Evolutionary conservation across 2,888 invertebrate genomes (phyloP).

Genomic region (Papilio protenor): DNA sequence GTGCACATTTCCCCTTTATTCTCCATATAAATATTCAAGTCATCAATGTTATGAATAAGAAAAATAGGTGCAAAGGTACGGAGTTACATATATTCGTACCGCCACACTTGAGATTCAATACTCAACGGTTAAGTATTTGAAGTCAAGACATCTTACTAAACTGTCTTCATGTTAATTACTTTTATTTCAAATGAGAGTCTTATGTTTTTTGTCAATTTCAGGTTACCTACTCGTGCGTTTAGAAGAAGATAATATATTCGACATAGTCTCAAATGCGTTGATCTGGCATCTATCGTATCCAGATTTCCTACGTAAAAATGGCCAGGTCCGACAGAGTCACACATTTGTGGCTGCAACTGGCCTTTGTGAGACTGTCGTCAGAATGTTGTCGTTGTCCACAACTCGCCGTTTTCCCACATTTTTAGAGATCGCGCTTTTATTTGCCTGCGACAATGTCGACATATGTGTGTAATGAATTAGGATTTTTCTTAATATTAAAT

Average conservation of each 20-base stretch:
- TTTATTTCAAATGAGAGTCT: not conserved
- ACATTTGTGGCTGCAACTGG: constrained; percentile 58
- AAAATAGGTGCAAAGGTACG: not conserved
- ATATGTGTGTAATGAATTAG: constrained; percentile 61
- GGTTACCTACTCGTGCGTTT: constrained; percentile 67
- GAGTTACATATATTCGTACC: too few species aligned
- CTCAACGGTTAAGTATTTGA: too few species aligned
- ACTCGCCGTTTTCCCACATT: constrained; percentile 61
- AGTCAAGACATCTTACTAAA: too few species aligned
- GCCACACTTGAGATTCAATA: too few species aligned
- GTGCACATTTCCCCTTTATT: not conserved
- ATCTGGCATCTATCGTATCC: constrained; percentile 66
- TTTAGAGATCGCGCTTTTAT: constrained; percentile 60
- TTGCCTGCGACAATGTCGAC: constrained; percentile 62
- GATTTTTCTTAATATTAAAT: constrained; percentile 7
- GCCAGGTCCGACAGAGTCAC: constrained; percentile 50
- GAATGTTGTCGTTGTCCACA: constrained; percentile 65
- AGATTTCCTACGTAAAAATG: constrained; percentile 52
- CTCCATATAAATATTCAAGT: not conserved
- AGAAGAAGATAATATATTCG: constrained; percentile 64
- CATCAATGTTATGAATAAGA: not conserved
- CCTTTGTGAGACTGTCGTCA: constrained; percentile 56
- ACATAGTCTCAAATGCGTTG: constrained; percentile 60
- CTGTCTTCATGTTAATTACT: too few species aligned
- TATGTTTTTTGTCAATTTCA: constrained; percentile 46